phyloP scores from a whole-genome alignment of 1,140 invertebrate species.

The Tetragnatha versicolor region DNA sequence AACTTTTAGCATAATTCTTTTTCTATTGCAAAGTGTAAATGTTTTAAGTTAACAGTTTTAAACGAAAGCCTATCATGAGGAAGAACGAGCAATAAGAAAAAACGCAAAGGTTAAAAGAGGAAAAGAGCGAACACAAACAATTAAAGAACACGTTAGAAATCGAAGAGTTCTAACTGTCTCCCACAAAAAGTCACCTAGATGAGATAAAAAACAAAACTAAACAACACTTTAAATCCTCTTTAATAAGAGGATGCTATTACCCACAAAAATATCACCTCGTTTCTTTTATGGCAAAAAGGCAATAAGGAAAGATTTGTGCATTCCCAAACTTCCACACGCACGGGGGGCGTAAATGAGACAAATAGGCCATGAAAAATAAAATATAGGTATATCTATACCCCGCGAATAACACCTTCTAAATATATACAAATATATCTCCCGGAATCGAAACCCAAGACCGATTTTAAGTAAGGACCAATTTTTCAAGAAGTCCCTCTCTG shows the following conservation, averaged over 20 bases:
- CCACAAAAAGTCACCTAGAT: too few species aligned
- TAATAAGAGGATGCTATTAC: conserved; percentile 9
- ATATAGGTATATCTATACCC: conserved; percentile 28
- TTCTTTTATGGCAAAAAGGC: conserved; percentile 28
- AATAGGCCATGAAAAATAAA: conserved; percentile 44
- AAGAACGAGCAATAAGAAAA: too few species aligned
- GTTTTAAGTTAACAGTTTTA: too few species aligned
- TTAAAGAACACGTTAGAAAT: too few species aligned
- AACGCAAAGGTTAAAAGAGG: too few species aligned
- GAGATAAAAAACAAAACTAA: neutral
- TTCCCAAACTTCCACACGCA: neutral
- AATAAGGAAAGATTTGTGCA: conserved; percentile 38
- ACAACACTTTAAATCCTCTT: neutral
- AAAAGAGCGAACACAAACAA: too few species aligned
- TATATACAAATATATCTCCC: conserved; percentile 41
- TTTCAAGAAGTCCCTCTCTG: conserved; percentile 25
- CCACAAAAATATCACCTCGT: conserved; percentile 1
- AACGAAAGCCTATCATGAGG: too few species aligned
- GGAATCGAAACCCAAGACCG: conserved; percentile 40
- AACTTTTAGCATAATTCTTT: too few species aligned
- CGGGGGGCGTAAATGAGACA: conserved; percentile 43
- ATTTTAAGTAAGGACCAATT: conserved; percentile 45
- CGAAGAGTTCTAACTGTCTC: too few species aligned
- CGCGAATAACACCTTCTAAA: conserved; percentile 5
- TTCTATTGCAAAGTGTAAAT: too few species aligned